A percentile compares a stretch with the other conserved stretches of the same genome.
phyloP scores from a whole-genome alignment of 2,888 invertebrate genomes.

The Neelides folsomi region DNA sequence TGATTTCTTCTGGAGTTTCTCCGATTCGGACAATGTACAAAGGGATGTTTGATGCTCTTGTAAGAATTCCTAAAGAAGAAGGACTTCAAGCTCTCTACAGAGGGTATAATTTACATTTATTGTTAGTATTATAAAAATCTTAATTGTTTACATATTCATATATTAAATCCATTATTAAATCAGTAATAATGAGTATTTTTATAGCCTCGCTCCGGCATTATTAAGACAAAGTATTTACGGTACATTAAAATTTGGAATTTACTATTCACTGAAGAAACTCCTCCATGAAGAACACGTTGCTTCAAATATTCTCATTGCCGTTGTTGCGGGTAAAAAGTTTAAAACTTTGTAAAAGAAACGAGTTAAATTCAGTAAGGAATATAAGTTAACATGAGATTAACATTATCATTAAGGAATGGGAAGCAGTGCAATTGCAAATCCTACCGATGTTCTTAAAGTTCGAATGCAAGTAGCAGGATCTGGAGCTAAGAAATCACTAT shows the following conservation, averaged over 20 bases:
- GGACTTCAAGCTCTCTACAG: constrained; percentile 73
- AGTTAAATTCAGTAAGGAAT: no score
- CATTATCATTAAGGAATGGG: constrained; percentile 74
- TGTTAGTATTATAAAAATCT: no score
- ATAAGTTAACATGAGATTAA: constrained; percentile 39
- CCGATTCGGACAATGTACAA: constrained; percentile 58
- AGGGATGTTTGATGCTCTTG: constrained; percentile 83
- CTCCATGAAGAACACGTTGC: constrained; percentile 38
- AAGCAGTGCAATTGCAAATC: constrained; percentile 88
- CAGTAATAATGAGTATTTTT: no score
- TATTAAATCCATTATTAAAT: no score
- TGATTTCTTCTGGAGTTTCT: constrained; percentile 26
- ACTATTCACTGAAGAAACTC: constrained; percentile 71
- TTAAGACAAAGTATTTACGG: constrained; percentile 88
- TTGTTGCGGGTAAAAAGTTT: constrained; percentile 37
- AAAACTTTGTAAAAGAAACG: no score
- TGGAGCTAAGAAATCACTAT: constrained; percentile 41
- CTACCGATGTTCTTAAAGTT: constrained; percentile 90
- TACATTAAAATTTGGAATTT: constrained; percentile 90
- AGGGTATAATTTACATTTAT: constrained; percentile 51
- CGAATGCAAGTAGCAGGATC: constrained; percentile 65
- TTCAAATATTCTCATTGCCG: constrained; percentile 39
- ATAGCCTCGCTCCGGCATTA: constrained; percentile 63
- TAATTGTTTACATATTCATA: no score
- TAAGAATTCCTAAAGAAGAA: constrained; percentile 73